Conservation (phyloP, 92 coral and sea anemone genomes). For the Zoanthus gigantus region DNA sequence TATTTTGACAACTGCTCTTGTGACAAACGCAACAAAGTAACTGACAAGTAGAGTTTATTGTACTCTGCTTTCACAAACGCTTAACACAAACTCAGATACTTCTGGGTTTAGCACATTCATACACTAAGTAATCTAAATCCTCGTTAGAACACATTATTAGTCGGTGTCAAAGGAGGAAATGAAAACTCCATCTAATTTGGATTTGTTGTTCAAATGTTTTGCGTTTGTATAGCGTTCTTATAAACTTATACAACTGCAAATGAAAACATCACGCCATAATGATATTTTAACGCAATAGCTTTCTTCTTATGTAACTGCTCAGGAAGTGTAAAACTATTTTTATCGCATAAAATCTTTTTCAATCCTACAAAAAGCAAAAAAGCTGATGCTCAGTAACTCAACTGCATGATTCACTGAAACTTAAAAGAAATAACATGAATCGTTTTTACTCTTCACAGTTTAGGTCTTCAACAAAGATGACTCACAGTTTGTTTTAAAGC, state of each 20-base stretch:
- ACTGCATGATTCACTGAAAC: too few species aligned
- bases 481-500: too few species aligned
- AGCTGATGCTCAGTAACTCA: too few species aligned
- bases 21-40: neutral
- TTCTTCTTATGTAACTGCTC: neutral
- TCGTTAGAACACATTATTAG: neutral
- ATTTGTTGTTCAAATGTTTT: neutral
- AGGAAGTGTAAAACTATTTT: neutral
- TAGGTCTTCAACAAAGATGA: too few species aligned
- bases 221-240: neutral
- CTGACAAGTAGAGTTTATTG: neutral
- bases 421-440: too few species aligned
- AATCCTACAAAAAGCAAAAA: too few species aligned
- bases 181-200: conserved; percentile 3
- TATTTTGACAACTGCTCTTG: conserved; percentile 3
- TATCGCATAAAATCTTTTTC: too few species aligned
- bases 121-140: neutral
- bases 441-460: too few species aligned
- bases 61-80: neutral
- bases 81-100: neutral
- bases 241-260: conserved; percentile 10
- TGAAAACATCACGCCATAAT: neutral
- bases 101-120: neutral
- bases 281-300: neutral
- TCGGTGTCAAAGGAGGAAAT: conserved; percentile 3